A percentile compares a stretch with the other conserved stretches of the same genome.
phyloP scores from a whole-genome alignment of 2,888 invertebrate genomes.

The Ernsta delagoae region DNA sequence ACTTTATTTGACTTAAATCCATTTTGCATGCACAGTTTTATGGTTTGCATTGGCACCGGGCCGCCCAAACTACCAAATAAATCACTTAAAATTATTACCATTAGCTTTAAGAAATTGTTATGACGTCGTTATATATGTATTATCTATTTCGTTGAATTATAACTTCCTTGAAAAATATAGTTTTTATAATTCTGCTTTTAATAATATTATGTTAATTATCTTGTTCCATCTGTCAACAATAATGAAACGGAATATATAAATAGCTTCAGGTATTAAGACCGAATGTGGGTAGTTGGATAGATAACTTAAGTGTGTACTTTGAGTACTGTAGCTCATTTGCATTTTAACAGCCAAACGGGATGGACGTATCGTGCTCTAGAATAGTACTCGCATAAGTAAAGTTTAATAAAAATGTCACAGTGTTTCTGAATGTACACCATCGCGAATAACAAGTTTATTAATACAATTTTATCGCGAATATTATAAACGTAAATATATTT shows the following conservation, averaged over 20 bases:
- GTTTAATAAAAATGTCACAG: neutral
- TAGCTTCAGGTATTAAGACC: neutral
- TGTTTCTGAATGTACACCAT: neutral
- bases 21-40: constrained; percentile 31
- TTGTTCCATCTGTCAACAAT: constrained; percentile 4
- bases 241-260: neutral
- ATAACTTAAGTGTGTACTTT: neutral
- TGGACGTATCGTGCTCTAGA: constrained; percentile 8
- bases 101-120: constrained; percentile 16
- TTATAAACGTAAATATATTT: constrained; percentile 1
- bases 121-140: constrained; percentile 5
- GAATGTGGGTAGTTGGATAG: constrained; percentile 20
- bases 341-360: constrained; percentile 44
- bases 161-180: constrained; percentile 17
- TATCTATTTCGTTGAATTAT: constrained; percentile 29
- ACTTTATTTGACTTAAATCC: constrained; percentile 32
- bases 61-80: constrained; percentile 19
- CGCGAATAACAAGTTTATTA: neutral
- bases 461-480: neutral
- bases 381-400: too few species aligned
- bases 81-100: constrained; percentile 25
- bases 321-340: constrained; percentile 44
- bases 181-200: constrained; percentile 18
- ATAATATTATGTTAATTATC: neutral
- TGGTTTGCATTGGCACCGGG: constrained; percentile 22